phyloP scores from a whole-genome alignment of 2,113 vertebrate genomes.

The Toxotes jaculatrix region DNA sequence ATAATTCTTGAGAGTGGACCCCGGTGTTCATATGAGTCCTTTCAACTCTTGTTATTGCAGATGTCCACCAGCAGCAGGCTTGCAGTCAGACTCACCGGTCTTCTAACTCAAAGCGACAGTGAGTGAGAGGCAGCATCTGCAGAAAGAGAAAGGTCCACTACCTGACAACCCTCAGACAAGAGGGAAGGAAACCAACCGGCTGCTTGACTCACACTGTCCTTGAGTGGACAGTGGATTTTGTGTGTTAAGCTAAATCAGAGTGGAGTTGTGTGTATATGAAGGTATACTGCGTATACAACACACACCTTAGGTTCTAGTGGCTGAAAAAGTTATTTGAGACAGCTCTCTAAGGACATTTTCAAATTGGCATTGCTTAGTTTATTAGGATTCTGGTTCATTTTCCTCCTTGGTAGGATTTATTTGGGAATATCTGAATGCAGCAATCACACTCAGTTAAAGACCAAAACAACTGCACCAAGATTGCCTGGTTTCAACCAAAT shows the following conservation, averaged over 20 bases:
- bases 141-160: slow-evolving; percentile 12
- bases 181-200: slow-evolving; percentile 1
- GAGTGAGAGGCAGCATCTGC: slow-evolving; percentile 56
- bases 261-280: too few relatives aligned
- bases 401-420: background rate
- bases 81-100: slow-evolving; percentile 8
- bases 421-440: background rate
- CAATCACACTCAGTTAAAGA: background rate
- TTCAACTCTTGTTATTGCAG: slow-evolving; percentile 41
- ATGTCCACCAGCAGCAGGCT: slow-evolving; percentile 21
- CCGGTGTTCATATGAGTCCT: slow-evolving; percentile 28
- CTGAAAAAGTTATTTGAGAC: too few relatives aligned
- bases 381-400: background rate
- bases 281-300: background rate
- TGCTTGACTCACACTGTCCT: background rate
- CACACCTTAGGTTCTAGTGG: background rate
- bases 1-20: slow-evolving; percentile 2
- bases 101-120: slow-evolving; percentile 38
- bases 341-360: background rate
- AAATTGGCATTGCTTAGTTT: background rate
- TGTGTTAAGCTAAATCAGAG: too few relatives aligned
- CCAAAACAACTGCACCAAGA: background rate
- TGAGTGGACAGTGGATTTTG: background rate
- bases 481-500: background rate
- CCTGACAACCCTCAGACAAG: slow-evolving; percentile 15